Percentiles rank a stretch among this genome's conserved stretches.
Evolutionary conservation across 1,140 invertebrate genomes (phyloP).

Genomic region (Matsumurasca onukii): DNA sequence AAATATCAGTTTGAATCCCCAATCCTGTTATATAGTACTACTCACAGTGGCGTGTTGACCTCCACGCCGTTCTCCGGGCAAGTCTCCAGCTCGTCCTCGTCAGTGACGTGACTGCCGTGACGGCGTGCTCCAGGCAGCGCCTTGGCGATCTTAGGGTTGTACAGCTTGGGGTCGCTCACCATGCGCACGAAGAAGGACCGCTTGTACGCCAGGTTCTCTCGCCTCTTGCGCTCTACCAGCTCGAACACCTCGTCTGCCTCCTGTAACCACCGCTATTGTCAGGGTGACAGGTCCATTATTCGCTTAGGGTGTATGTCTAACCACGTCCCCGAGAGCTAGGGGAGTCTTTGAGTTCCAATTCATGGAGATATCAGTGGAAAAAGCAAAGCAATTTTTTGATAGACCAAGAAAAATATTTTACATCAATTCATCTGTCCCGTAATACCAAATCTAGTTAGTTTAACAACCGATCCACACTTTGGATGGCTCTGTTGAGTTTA

Average conservation of each 20-base stretch:
- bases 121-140: constrained; percentile 57
- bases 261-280: no score
- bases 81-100: constrained; percentile 37
- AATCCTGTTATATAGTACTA: no score
- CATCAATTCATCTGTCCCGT: no score
- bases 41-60: constrained; percentile 36
- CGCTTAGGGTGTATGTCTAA: no score
- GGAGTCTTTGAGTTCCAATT: no score
- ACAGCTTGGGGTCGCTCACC: constrained; percentile 96
- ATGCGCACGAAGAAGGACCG: constrained; percentile 95
- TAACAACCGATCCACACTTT: no score
- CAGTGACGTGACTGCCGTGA: constrained; percentile 41
- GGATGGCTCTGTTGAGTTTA: no score
- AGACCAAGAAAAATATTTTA: not conserved
- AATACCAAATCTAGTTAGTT: no score
- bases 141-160: constrained; percentile 84
- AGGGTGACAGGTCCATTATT: no score
- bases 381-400: not conserved
- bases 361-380: not conserved
- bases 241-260: constrained; percentile 66
- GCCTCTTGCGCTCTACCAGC: constrained; percentile 64
- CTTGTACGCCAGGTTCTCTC: constrained; percentile 80
- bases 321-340: no score
- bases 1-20: no score
- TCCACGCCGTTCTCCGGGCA: constrained; percentile 29